These are phyloP conservation scores for Beaufortia kweichowensis DNA, from an alignment of 2,113 vertebrate genomes.

Conservation along the genomic window DNA sequence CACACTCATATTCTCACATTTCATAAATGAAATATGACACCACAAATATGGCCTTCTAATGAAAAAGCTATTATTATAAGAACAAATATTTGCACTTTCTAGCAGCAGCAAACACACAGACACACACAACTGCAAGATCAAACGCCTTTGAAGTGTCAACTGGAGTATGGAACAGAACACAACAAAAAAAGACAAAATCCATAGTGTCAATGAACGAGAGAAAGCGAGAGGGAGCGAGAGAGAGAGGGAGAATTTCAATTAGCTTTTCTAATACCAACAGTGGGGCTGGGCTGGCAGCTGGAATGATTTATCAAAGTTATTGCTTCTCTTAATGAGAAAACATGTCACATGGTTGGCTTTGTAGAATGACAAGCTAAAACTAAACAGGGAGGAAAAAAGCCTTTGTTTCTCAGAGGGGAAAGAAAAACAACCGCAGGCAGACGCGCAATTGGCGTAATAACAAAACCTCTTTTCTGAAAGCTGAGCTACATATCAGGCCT, in stretches of 20 bases:
- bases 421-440: conserved; percentile 43
- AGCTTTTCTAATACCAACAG: conserved; percentile 77
- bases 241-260: conserved; percentile 70
- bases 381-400: conserved; percentile 49
- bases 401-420: conserved; percentile 48
- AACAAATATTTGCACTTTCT: conserved; percentile 15
- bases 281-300: conserved; percentile 72
- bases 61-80: conserved; percentile 24
- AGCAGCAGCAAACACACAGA: conserved; percentile 47
- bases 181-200: conserved; percentile 34
- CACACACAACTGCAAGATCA: conserved; percentile 58
- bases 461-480: conserved; percentile 40
- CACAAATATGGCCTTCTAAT: background rate
- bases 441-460: conserved; percentile 42
- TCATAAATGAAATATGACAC: conserved; percentile 17
- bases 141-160: conserved; percentile 56
- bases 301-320: conserved; percentile 82
- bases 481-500: conserved; percentile 30
- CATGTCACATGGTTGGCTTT: conserved; percentile 70
- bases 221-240: conserved; percentile 6
- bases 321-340: conserved; percentile 77
- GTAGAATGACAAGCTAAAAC: conserved; percentile 64
- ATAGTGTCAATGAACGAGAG: background rate
- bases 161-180: conserved; percentile 49
- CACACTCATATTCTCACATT: background rate